Evolutionary conservation across 2,797 vertebrate species (phyloP), one percentile per base, ranked within the genome.

Genomic region (Eulemur albifrons): DNA sequence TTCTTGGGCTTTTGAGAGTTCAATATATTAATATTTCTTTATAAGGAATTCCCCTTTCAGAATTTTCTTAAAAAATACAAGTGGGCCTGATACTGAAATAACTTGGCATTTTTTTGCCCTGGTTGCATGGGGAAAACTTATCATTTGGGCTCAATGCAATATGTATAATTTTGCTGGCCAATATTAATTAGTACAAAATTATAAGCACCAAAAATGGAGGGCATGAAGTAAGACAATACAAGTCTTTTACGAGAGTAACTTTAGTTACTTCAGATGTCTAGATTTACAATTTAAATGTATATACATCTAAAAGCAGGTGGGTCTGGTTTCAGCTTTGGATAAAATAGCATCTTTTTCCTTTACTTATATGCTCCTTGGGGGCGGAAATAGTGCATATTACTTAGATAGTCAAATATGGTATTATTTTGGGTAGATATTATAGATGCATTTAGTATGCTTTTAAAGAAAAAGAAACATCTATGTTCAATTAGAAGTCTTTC

Each of bases 1-100:
- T 97, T 98, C 93, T 88, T 92, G 61, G 93, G 89, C 43, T 95
- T 96, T 96, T 87, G 95, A 95, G 83, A 94, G 92, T 97, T 98
- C 95, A 93, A 88, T 89, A 43, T 88, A 86, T 57, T 57, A 57
- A 23, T 57, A 57, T 89, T 91, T 96, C 93, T 95, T 93, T 92
- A 52, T 87, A 91, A 94, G 65, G 86, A 85, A 89, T 88, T 50
- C 0, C 18, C 48, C 54, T 54, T 30, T 94, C 35, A 77, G 83
- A 96, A 96, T 84, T n/a, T 57, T 7, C 50, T 93, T 88, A 25
- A 84, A 94, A 94, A 97, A 88, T 86, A 79, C n/a, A 70, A 85
- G 48, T 23, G 20, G 57, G 32, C 10, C 69, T 83, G 27, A 67
- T 95, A 57, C 43, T 92, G 32, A 80, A 94, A 83, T 82, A 85